A percentile compares a stretch with the other conserved stretches of the same genome.
Evolutionary conservation across 2,797 vertebrate genomes (phyloP).

Genomic region (Tokudaia muenninki): DNA sequence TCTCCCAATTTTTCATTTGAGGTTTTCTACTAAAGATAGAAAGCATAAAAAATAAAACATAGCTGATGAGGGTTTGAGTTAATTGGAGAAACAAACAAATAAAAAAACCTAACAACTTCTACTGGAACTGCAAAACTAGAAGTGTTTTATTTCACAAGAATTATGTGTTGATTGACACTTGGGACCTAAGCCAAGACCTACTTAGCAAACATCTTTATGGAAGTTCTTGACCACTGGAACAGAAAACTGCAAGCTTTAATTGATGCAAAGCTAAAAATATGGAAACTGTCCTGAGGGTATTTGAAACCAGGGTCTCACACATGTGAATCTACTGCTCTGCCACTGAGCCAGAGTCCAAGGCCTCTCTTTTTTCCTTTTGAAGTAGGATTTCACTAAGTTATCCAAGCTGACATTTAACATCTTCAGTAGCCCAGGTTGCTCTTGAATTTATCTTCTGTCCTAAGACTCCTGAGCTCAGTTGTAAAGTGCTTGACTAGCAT

Average conservation of each 20-base stretch:
- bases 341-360: not conserved
- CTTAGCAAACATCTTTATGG: not conserved
- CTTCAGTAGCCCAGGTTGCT: not conserved
- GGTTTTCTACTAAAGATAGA: not conserved
- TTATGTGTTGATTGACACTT: not conserved
- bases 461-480: not conserved
- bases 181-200: not conserved
- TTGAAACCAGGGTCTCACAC: not conserved
- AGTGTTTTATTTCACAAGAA: not conserved
- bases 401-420: not conserved
- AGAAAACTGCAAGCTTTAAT: not conserved
- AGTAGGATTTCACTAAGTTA: not conserved
- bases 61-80: not conserved
- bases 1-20: not conserved
- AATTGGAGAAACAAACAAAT: not conserved
- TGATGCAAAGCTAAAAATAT: not conserved
- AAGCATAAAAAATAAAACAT: not conserved
- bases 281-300: not conserved
- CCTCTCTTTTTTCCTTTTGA: not conserved
- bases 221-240: not conserved
- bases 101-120: not conserved
- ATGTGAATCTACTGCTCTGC: not conserved
- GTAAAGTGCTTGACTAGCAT: not conserved
- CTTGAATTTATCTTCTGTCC: not conserved
- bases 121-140: not conserved